Percentiles rank a stretch among this genome's conserved stretches.
These are phyloP conservation scores for Baryphthengus martii DNA, from an alignment of 2,113 vertebrate genomes.

Conservation along the genomic window DNA sequence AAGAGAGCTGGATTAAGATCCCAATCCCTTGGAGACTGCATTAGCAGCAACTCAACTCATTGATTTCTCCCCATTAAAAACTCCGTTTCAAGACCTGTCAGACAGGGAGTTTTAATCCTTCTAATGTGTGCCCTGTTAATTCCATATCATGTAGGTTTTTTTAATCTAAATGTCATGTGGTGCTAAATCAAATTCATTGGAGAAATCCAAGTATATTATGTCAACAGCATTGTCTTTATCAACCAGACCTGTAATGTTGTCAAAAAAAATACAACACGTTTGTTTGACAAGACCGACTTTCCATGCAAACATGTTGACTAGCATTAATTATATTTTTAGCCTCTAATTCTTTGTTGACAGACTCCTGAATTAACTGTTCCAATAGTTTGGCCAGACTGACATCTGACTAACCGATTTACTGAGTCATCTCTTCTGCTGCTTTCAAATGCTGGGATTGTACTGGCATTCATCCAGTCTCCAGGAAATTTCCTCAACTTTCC, in stretches of 20 bases:
- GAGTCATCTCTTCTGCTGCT: background rate
- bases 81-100: background rate
- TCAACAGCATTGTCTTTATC: background rate
- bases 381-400: background rate
- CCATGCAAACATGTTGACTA: background rate
- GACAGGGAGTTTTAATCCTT: background rate
- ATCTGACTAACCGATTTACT: background rate
- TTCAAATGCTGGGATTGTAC: background rate
- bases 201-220: background rate
- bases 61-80: conserved; percentile 19
- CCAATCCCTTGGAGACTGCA: background rate
- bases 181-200: background rate
- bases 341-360: background rate
- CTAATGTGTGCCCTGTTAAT: background rate
- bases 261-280: background rate
- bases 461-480: background rate
- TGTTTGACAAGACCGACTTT: background rate
- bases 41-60: background rate
- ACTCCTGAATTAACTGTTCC: background rate
- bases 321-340: background rate
- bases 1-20: background rate
- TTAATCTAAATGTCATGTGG: background rate
- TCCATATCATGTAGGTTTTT: background rate
- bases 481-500: background rate
- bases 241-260: background rate